These are phyloP conservation scores for Drosophila kikkawai DNA, from an alignment of 1,140 invertebrate species.

Conservation along the genomic window DNA sequence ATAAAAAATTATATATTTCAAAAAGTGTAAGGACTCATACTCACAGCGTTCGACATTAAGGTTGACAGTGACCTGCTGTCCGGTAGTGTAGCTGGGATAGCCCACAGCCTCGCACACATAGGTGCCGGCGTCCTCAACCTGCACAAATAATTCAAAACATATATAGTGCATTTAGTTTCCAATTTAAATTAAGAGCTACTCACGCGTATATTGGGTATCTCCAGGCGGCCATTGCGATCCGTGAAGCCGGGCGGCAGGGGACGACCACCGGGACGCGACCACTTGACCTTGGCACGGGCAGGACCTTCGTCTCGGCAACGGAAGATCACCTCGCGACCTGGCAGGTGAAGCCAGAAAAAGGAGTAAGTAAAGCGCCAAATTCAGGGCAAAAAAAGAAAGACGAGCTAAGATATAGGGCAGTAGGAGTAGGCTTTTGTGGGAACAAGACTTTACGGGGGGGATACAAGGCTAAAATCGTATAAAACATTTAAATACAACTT, in stretches of 20 bases:
- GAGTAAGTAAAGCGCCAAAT: not conserved
- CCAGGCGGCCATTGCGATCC: constrained; percentile 91
- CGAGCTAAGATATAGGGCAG: constrained; percentile 5
- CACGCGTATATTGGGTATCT: constrained; percentile 93
- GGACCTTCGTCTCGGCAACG: constrained; percentile 95
- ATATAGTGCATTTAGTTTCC: not conserved
- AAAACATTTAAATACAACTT: not conserved
- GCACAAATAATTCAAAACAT: not conserved
- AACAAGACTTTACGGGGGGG: not conserved
- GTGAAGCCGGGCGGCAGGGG: constrained; percentile 90
- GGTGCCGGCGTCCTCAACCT: constrained; percentile 90
- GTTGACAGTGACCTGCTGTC: constrained; percentile 87
- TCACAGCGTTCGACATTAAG: constrained; percentile 91
- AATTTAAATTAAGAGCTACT: constrained; percentile 40
- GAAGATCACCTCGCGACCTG: constrained; percentile 95
- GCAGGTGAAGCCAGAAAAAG: constrained; percentile 22
- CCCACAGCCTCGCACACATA: constrained; percentile 93
- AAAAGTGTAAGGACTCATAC: constrained; percentile 71
- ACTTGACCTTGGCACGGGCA: constrained; percentile 90
- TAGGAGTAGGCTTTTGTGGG: not conserved
- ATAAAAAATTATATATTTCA: too few relatives aligned
- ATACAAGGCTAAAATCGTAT: not conserved
- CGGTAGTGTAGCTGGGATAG: constrained; percentile 86
- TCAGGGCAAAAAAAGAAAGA: not conserved
- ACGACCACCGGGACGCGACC: constrained; percentile 89